These are phyloP conservation scores for Neosilurus hyrtlii DNA, from an alignment of 2,797 vertebrate species.

Conservation along the genomic window DNA sequence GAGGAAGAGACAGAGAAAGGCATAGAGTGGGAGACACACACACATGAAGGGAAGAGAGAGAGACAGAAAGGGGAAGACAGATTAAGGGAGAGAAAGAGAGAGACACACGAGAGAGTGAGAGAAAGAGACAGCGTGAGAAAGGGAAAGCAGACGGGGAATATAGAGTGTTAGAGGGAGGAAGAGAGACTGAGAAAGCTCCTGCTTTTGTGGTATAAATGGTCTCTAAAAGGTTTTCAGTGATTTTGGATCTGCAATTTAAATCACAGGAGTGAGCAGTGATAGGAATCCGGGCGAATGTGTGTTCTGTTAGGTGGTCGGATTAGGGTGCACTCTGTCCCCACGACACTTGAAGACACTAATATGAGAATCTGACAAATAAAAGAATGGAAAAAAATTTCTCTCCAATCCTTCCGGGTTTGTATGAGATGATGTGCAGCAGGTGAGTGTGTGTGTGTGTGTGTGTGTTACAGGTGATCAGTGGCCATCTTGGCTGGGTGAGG, in stretches of 20 bases:
- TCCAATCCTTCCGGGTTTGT: not conserved
- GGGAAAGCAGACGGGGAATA: no score
- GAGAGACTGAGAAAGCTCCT: no score
- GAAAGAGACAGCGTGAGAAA: no score
- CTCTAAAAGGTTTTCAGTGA: not conserved
- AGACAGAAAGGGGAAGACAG: no score
- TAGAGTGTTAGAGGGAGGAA: no score
- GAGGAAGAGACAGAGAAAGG: no score
- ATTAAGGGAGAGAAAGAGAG: no score
- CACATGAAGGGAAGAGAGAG: no score
- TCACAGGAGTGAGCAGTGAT: not conserved
- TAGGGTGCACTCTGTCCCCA: not conserved
- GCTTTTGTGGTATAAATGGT: no score
- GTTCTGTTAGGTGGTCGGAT: not conserved
- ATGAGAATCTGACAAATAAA: no score
- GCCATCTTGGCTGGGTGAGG: conserved; percentile 96
- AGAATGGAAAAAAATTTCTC: not conserved
- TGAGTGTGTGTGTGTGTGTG: not conserved
- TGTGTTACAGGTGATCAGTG: conserved; percentile 89
- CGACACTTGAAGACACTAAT: not conserved
- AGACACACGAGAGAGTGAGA: no score
- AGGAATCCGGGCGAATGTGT: not conserved
- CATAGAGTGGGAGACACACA: not conserved
- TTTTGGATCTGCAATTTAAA: not conserved
- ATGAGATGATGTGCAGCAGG: not conserved